Conservation (phyloP, 2,888 invertebrate genomes). For the Encarsia formosa region DNA sequence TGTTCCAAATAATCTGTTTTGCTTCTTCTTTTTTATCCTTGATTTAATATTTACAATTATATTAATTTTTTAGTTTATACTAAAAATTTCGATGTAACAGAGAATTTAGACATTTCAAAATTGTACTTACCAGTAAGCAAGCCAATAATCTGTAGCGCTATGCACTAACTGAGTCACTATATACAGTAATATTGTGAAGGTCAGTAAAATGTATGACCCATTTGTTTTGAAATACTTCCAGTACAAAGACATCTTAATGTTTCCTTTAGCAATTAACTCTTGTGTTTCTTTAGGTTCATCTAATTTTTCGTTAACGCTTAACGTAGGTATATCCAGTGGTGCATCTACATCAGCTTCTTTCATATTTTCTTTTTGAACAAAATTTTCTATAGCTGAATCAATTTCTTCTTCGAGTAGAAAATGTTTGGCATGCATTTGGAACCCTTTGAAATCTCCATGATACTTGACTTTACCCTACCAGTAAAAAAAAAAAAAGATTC, state of each 20-base stretch:
- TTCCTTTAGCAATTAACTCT: constrained; percentile 64
- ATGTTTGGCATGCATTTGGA: constrained; percentile 52
- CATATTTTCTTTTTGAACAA: not conserved
- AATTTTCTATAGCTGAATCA: constrained; percentile 31
- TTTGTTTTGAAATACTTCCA: constrained; percentile 68
- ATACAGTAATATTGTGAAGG: constrained; percentile 56
- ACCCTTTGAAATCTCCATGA: constrained; percentile 57
- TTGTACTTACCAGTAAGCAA: constrained; percentile 69
- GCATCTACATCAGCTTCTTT: not conserved
- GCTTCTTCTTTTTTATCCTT: too few relatives aligned
- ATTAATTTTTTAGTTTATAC: too few relatives aligned
- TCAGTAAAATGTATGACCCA: constrained; percentile 56
- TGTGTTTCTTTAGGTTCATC: constrained; percentile 62
- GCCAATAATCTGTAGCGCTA: constrained; percentile 72
- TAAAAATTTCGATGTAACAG: too few relatives aligned
- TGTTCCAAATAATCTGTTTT: too few relatives aligned
- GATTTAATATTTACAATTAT: too few relatives aligned
- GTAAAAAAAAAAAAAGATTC: too few relatives aligned
- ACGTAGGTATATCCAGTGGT: not conserved
- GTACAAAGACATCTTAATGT: constrained; percentile 60
- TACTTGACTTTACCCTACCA: constrained; percentile 62
- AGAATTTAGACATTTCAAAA: too few relatives aligned
- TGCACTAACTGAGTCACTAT: constrained; percentile 66
- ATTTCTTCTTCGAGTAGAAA: constrained; percentile 50
- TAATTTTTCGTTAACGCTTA: constrained; percentile 37